Evolutionary conservation across 1,140 invertebrate species (phyloP).

Genomic region (Ladona fulva): DNA sequence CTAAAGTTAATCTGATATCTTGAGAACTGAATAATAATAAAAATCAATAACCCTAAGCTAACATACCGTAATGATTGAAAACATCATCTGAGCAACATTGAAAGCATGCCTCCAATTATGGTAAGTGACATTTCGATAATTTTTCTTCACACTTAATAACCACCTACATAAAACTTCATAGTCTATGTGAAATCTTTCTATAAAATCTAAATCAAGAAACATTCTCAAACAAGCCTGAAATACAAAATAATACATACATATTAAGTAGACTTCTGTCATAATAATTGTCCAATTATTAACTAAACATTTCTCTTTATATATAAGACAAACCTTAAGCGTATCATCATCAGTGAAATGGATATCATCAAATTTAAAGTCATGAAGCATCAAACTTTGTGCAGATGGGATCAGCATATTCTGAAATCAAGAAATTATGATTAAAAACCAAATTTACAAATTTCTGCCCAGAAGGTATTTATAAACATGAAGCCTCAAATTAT

Average conservation of each 20-base stretch:
- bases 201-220: constrained; percentile 84
- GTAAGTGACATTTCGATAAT: constrained; percentile 92
- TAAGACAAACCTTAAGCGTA: constrained; percentile 55
- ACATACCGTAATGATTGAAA: constrained; percentile 78
- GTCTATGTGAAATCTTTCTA: constrained; percentile 83
- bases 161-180: constrained; percentile 81
- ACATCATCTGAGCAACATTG: constrained; percentile 95
- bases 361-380: constrained; percentile 82
- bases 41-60: constrained; percentile 14
- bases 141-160: constrained; percentile 91
- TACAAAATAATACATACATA: neutral
- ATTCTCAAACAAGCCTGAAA: constrained; percentile 71
- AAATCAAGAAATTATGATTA: constrained; percentile 22
- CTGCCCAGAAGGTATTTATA: too few relatives aligned
- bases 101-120: constrained; percentile 97
- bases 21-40: neutral
- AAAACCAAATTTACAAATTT: neutral
- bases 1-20: neutral
- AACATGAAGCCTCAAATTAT: too few relatives aligned
- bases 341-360: constrained; percentile 76
- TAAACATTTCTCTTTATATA: neutral
- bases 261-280: neutral
- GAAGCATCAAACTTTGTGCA: constrained; percentile 67
- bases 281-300: neutral
- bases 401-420: constrained; percentile 68